Base-by-base conservation (phyloP, 2,113 vertebrate genomes). In the Clarias batrachus region DNA sequence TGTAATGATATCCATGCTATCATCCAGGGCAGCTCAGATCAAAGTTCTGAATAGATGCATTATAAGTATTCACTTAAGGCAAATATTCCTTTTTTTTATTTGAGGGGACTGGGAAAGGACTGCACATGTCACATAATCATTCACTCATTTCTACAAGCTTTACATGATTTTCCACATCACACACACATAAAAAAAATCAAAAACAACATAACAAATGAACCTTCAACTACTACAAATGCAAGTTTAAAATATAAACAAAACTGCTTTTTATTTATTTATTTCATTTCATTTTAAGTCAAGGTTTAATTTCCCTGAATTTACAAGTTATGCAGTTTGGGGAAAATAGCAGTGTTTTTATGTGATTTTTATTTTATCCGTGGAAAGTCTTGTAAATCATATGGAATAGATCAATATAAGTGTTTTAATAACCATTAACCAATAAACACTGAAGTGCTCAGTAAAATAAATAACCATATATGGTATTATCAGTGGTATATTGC, bases 1-100 rank as follows among this genome's bases (percentile, higher is more conserved):
- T 48, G 33, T 70, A 16, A 56, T 62, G 27, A 87, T 63, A 90
- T 87, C 87, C 62, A 87, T 85, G 87, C 3, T 14, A 23, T 80
- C 11, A 7, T 84, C 33, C 54, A 74, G 65, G 79, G 10, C 27
- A 73, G 65, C 73, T 83, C n/a, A 41, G 85, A 25, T 59, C 59
- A 25, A 85, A 77, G 84, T 48, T 48, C 0, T 48, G 8, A 48
- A 48, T 48, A 48, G 7, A 48, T 41, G 41, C 41, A 41, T 48
- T 48, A 48, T 7, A 37, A 62, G 57, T 65, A 48, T 87, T 59
- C 11, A 17, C 33, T 76, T 60, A 65, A 59, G 62, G 14, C 27
- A 60, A 60, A 23, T n/a, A 68, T 16, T 68, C 27, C 48, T 48
- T 48, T 48, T 48, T 48, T 48, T 48, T 0, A 7, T 8, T 48